Base-by-base conservation (phyloP, 2,113 vertebrate genomes). In the Suricata suricatta region DNA sequence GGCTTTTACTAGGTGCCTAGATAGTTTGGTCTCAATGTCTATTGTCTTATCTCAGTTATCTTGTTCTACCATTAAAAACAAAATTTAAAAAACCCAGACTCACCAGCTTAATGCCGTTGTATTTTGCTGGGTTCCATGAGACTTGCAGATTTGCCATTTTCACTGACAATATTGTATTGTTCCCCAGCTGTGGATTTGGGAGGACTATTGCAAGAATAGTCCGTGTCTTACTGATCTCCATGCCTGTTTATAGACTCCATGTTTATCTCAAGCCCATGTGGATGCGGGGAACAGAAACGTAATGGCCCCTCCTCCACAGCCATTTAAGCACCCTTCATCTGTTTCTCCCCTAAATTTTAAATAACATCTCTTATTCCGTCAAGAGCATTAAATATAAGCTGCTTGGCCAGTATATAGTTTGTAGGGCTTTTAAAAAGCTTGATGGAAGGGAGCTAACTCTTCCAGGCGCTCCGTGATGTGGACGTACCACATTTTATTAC, bases 341-440 rank as follows among this genome's bases (percentile, higher is more conserved):
- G 25, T 52, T 94, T 80, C 69, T 31, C 41, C 77, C 63, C 72
- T 90, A 66, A 82, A 44, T 69, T 74, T 82, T 96, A 57, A 96
- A 91, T 57, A 94, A 29, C 47, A 74, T 41, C 81, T 87, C 57
- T 91, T 94, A 33, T 96, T 87, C 69, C 38, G 91, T 95, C 66
- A 44, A 54, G 63, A 90, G 27, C 35, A 64, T 92, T 77, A 77
- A 47, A 15, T 84, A 15, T 95, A 69, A 33, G 12, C 54, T 76
- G 29, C 25, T 93, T 76, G 82, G 76, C 50, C 17, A 87, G 33
- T 76, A 33, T 31, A 13, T 47, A 77, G 68, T 63, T 47, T 74
- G 60, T 77, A 69, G 35, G 5, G 7, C 52, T 86, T 90, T 79
- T 54, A 23, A 76, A 82, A 92, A 92, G 60, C 77, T 88, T 21